Percentiles rank a stretch among this genome's conserved stretches.
phyloP scores from a whole-genome alignment of 2,113 vertebrate genomes.

The Crotalus helleri region DNA sequence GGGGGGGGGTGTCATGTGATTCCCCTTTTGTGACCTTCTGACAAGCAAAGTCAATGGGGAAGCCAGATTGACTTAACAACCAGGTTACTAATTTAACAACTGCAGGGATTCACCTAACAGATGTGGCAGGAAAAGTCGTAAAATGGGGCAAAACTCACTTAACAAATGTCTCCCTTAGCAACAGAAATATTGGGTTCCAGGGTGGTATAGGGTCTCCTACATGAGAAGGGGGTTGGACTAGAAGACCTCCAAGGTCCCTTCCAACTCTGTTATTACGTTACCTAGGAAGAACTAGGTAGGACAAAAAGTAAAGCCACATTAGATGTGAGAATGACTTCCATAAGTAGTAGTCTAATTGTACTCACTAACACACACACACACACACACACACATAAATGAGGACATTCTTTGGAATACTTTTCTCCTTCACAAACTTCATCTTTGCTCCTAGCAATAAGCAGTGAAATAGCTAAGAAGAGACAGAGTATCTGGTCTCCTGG shows the following conservation, averaged over 20 bases:
- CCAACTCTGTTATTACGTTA: background rate
- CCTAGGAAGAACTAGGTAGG: background rate
- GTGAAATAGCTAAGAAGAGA: background rate
- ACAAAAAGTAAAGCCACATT: background rate
- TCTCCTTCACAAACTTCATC: background rate
- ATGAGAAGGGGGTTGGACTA: background rate
- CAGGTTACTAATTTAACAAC: background rate
- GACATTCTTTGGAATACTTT: background rate
- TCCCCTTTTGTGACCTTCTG: background rate
- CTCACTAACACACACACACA: too few species aligned
- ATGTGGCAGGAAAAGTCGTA: background rate
- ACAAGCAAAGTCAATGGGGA: background rate
- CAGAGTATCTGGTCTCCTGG: background rate
- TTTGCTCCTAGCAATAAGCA: background rate
- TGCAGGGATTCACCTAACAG: background rate
- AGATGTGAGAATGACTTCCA: background rate
- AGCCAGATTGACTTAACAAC: background rate
- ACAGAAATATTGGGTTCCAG: too few species aligned
- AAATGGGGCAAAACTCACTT: background rate
- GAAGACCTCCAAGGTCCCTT: background rate
- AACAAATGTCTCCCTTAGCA: too few species aligned
- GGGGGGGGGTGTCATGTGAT: background rate
- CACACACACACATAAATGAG: background rate
- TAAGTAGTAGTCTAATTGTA: background rate
- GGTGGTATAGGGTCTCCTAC: background rate